phyloP scores from a whole-genome alignment of 2,888 invertebrate species.

The Tenthredo livida region DNA sequence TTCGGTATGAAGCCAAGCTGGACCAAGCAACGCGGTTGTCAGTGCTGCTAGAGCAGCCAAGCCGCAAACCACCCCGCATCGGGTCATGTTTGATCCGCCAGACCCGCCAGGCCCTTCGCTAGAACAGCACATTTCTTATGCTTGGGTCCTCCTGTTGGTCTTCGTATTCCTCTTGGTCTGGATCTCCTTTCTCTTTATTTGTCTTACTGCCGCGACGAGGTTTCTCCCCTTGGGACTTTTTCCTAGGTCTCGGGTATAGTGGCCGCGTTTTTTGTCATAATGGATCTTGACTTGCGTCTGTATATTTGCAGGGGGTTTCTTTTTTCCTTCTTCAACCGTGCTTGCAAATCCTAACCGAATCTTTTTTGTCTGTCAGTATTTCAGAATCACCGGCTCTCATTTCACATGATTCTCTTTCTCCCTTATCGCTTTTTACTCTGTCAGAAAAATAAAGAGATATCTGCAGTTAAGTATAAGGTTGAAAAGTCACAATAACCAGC shows the following conservation, averaged over 20 bases:
- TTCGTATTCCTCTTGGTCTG: constrained; percentile 1
- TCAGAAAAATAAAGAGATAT: background rate
- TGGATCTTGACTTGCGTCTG: background rate
- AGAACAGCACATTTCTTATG: constrained; percentile 71
- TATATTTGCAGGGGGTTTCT: background rate
- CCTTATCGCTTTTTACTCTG: background rate
- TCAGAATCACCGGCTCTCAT: background rate
- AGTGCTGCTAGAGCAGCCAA: constrained; percentile 75
- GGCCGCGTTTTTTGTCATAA: constrained; percentile 34
- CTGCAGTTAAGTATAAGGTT: background rate
- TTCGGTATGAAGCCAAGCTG: constrained; percentile 76
- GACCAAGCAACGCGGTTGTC: constrained; percentile 74
- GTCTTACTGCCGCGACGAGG: background rate
- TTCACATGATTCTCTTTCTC: constrained; percentile 6
- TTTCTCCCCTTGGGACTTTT: constrained; percentile 12
- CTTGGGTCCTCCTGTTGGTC: background rate
- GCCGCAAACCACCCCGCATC: constrained; percentile 75
- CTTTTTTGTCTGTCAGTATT: background rate
- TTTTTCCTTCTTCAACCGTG: background rate
- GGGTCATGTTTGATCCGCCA: constrained; percentile 73
- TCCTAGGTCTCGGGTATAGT: constrained; percentile 37
- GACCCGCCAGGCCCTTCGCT: constrained; percentile 63
- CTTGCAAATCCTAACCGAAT: constrained; percentile 8
- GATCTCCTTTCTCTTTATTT: background rate
- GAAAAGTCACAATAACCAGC: constrained; percentile 7